Conservation (phyloP, 2,113 vertebrate genomes). For the Potamarius usumacintae region DNA sequence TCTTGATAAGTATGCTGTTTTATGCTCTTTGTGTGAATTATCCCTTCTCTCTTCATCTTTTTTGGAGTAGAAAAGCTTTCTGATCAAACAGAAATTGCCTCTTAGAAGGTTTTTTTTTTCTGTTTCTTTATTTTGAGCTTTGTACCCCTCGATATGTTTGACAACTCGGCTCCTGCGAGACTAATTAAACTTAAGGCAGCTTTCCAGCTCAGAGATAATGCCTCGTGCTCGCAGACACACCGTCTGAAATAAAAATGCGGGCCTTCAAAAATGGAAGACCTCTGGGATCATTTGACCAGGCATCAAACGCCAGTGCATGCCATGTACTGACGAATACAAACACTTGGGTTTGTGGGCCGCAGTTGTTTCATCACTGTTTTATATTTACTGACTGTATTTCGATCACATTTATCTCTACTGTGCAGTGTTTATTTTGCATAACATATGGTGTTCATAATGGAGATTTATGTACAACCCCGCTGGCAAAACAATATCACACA, state of each 20-base stretch:
- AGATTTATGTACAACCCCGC: neutral
- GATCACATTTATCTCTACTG: neutral
- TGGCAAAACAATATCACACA: neutral
- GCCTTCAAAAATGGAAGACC: constrained; percentile 23
- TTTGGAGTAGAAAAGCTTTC: constrained; percentile 10
- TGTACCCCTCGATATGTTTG: constrained; percentile 42
- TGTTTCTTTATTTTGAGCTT: constrained; percentile 39
- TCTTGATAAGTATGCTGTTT: neutral
- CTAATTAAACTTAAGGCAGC: constrained; percentile 46
- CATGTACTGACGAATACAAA: neutral
- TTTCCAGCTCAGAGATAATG: constrained; percentile 41
- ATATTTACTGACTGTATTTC: neutral
- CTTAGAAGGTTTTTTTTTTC: constrained; percentile 15
- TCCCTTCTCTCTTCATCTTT: neutral
- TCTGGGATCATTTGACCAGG: constrained; percentile 38
- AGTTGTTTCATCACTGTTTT: constrained; percentile 2
- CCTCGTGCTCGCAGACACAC: constrained; percentile 11
- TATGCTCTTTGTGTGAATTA: constrained; percentile 9
- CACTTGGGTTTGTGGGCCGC: neutral
- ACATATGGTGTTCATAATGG: neutral
- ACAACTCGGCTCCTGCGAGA: constrained; percentile 50
- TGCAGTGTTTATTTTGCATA: neutral
- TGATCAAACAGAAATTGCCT: constrained; percentile 30
- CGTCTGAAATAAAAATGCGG: constrained; percentile 34
- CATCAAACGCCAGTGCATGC: constrained; percentile 8